phyloP scores from a whole-genome alignment of 1,140 invertebrate genomes.

The Theocolax elegans region DNA sequence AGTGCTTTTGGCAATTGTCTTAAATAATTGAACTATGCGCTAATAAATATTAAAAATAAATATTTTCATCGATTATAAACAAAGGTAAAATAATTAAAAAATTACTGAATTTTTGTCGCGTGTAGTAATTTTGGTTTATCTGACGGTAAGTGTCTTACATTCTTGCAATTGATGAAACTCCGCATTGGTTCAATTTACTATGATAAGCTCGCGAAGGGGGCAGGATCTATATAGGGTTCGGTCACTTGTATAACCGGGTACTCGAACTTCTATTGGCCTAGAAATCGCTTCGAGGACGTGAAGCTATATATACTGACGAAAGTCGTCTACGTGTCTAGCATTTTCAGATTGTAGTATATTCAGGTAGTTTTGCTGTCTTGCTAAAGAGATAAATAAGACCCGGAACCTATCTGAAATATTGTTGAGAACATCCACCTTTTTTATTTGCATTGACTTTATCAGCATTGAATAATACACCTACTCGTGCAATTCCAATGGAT shows the following conservation, averaged over 20 bases:
- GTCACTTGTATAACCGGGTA: conserved; percentile 10
- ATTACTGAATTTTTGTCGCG: too few species aligned
- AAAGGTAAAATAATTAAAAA: too few species aligned
- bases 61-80: too few species aligned
- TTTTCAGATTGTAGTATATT: neutral
- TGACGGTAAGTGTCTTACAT: too few species aligned
- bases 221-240: conserved; percentile 2
- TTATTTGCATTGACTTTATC: neutral
- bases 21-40: too few species aligned
- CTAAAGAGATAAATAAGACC: neutral
- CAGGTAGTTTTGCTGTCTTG: neutral
- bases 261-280: conserved; percentile 24
- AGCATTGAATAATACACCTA: neutral
- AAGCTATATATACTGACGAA: neutral
- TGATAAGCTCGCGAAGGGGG: neutral
- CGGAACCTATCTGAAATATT: neutral
- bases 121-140: too few species aligned
- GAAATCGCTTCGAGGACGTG: conserved; percentile 19
- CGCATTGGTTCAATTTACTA: conserved; percentile 9
- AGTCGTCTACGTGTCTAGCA: conserved; percentile 2
- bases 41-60: too few species aligned
- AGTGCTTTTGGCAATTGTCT: too few species aligned
- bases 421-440: neutral
- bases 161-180: conserved; percentile 1
- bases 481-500: too few species aligned